These are phyloP conservation scores for Potamilus streckersoni DNA, from an alignment of 1,140 invertebrate genomes.

Conservation along the genomic window DNA sequence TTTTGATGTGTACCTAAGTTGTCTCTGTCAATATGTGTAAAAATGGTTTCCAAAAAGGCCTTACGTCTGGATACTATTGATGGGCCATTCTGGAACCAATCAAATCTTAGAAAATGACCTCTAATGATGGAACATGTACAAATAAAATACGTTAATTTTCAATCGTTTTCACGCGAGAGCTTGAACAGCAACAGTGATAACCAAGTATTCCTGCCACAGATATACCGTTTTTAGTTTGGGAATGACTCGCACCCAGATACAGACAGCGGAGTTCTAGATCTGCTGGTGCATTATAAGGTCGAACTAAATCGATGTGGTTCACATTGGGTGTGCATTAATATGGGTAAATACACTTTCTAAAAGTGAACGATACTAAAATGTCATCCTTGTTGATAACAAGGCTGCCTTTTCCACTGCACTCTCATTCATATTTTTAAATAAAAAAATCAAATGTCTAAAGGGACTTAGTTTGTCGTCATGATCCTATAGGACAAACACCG, in stretches of 20 bases:
- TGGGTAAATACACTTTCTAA: too few species aligned
- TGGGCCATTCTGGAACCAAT: constrained; percentile 46
- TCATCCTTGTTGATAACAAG: too few species aligned
- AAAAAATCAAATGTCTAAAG: too few species aligned
- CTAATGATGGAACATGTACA: background rate
- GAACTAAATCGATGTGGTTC: background rate
- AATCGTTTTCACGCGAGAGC: background rate
- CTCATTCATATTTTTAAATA: too few species aligned
- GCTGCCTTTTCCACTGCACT: too few species aligned
- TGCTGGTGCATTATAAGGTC: background rate
- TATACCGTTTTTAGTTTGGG: background rate
- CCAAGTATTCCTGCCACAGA: too few species aligned
- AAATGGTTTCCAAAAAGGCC: constrained; percentile 87
- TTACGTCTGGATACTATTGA: constrained; percentile 85
- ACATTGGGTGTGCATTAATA: too few species aligned
- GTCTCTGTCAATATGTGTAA: constrained; percentile 91
- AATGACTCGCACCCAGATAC: too few species aligned
- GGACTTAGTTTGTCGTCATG: too few species aligned
- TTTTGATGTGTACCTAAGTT: constrained; percentile 79
- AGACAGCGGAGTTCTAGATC: too few species aligned
- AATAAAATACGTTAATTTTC: background rate
- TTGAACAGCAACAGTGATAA: background rate
- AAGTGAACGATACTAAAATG: too few species aligned
- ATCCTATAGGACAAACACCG: too few species aligned
- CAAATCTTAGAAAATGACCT: background rate